Evolutionary conservation across 64 coral and sea anemone species (phyloP).

Genomic region (Montipora cactus): DNA sequence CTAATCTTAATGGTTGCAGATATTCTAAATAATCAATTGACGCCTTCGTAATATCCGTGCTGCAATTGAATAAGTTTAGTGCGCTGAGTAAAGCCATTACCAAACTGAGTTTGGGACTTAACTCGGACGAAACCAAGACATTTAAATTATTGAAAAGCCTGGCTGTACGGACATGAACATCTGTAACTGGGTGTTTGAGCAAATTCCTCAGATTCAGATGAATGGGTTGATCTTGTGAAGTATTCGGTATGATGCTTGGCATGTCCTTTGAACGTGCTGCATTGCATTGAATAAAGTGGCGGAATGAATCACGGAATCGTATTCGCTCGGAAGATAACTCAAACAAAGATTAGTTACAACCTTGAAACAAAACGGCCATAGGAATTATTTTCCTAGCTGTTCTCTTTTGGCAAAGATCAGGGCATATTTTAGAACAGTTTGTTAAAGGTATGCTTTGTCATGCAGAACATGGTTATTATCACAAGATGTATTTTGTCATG

Average conservation of each 20-base stretch:
- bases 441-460: slow-evolving; percentile 9
- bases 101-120: not conserved
- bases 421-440: slow-evolving; percentile 3
- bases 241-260: not conserved
- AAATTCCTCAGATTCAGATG: slow-evolving; percentile 58
- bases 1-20: not conserved
- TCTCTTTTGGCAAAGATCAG: not conserved
- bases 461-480: slow-evolving; percentile 6
- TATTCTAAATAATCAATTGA: slow-evolving; percentile 23
- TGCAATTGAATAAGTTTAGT: not conserved
- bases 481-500: not conserved
- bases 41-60: slow-evolving; percentile 23
- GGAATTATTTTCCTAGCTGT: not conserved
- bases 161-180: not conserved
- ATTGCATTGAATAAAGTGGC: not conserved
- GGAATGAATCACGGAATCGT: slow-evolving; percentile 26
- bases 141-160: not conserved
- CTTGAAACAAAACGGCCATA: not conserved
- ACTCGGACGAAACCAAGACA: not conserved
- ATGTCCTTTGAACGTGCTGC: not conserved
- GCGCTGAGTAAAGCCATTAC: not conserved
- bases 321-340: not conserved
- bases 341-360: not conserved
- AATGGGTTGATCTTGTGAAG: not conserved
- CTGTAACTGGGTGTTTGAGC: not conserved